Conservation (phyloP, 1,140 invertebrate genomes). For the Apis dorsata region DNA sequence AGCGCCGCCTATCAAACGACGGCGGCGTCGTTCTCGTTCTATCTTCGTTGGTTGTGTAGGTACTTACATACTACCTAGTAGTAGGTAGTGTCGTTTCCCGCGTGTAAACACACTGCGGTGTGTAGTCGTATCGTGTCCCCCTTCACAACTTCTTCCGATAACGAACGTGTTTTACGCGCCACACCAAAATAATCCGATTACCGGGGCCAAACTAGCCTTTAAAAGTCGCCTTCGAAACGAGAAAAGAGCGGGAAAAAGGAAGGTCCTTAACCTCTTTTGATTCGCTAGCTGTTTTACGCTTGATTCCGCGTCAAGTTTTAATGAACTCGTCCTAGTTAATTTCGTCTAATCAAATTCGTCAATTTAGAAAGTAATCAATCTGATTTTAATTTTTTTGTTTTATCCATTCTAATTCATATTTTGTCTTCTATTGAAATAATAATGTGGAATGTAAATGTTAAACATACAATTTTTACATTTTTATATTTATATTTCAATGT, state of each 20-base stretch:
- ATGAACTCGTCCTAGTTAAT: slow-evolving; percentile 7
- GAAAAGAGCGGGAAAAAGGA: slow-evolving; percentile 25
- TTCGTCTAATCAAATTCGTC: slow-evolving; percentile 1
- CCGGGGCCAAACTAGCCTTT: slow-evolving; percentile 28
- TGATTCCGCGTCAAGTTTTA: slow-evolving; percentile 41
- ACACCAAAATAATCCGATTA: slow-evolving; percentile 68
- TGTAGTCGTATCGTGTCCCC: not conserved
- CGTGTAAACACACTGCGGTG: not conserved
- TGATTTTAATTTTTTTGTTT: not conserved
- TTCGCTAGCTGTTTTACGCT: slow-evolving; percentile 13
- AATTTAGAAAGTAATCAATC: not conserved
- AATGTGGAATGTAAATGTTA: too few species aligned
- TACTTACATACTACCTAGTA: too few species aligned
- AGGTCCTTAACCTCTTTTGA: slow-evolving; percentile 42
- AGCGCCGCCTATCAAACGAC: slow-evolving; percentile 36
- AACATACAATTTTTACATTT: too few species aligned
- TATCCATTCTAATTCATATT: not conserved
- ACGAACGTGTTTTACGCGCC: slow-evolving; percentile 66
- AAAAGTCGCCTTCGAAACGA: slow-evolving; percentile 33
- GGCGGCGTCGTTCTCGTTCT: slow-evolving; percentile 27
- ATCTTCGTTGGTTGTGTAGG: not conserved
- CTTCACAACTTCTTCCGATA: slow-evolving; percentile 52
- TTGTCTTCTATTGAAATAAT: not conserved
- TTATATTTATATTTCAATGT: too few species aligned
- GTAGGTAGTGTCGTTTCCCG: not conserved